Conservation (phyloP, 2,113 vertebrate species). For the Macrotis lagotis region DNA sequence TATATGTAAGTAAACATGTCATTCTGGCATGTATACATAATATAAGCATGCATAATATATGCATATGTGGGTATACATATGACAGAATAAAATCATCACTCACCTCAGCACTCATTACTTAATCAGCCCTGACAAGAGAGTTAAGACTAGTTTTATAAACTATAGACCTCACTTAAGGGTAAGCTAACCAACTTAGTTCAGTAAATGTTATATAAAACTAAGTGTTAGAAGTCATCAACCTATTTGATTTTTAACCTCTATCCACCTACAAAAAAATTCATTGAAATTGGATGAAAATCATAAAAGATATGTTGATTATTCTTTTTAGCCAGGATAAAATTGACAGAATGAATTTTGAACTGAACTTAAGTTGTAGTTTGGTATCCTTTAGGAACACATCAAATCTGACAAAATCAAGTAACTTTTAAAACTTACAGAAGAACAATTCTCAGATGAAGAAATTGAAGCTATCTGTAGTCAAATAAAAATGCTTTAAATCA, state of each 20-base stretch:
- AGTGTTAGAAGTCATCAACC: background rate
- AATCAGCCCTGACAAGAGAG: background rate
- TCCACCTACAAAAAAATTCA: background rate
- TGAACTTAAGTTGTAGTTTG: background rate
- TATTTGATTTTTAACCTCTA: background rate
- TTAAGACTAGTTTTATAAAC: background rate
- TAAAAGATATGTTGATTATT: background rate
- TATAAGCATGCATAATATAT: no score
- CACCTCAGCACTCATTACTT: background rate
- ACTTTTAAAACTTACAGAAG: background rate
- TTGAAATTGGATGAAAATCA: background rate
- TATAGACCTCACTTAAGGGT: background rate
- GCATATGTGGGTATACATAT: no score
- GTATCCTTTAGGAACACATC: background rate
- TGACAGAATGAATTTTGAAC: background rate
- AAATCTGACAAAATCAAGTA: background rate
- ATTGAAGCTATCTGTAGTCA: no score
- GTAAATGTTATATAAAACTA: slow-evolving; percentile 32
- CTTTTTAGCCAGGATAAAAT: background rate
- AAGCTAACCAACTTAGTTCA: slow-evolving; percentile 6
- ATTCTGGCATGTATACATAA: no score
- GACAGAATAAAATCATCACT: slow-evolving; percentile 5
- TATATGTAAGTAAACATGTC: no score
- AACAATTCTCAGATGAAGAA: no score
- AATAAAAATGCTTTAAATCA: no score